Base-by-base conservation (phyloP, 2,113 vertebrate genomes). In the Elgaria multicarinata region DNA sequence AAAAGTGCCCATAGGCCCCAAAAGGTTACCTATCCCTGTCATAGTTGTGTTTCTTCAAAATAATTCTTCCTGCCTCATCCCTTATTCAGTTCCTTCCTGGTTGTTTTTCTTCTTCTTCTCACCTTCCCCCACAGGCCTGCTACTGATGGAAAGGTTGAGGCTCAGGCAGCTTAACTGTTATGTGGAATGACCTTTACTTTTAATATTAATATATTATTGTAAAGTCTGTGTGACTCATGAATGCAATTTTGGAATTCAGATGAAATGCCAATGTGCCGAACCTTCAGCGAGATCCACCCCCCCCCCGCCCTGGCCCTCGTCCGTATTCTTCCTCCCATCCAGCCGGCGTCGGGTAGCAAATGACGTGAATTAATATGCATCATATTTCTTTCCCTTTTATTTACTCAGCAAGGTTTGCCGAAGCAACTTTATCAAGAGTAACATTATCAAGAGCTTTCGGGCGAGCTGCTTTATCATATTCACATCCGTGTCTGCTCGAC, bases 391-490 rank as follows among this genome's bases (percentile, higher is more conserved):
- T 93, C 95, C 91, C 96, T 96, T 98, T 97, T 97, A 97, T 98
- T 98, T 98, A 97, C 98, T 97, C 94, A 97, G 98, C 97, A 97
- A 97, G 98, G 97, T 98, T 98, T 98, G 98, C 97, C 90, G 58
- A 84, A 97, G 97, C 98, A 98, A 98, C 98, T 99, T 99, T 98
- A 98, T 98, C 98, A 98, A 97, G 97, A 98, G 98, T 98, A 98
- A 99, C 98, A 98, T 99, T 99, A 99, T 98, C 98, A 97, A 98
- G 98, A 98, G 98, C 98, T 99, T 99, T 98, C 94, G 98, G 92
- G 96, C 97, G 95, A 97, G 98, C 98, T 97, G 94, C 98, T 99
- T 98, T 97, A 98, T 99, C 98, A 98, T 97, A 97, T 97, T 98
- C 98, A 97, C 98, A 98, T 97, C 98, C 95, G 95, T 96, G 98